Evolutionary conservation across 1,140 invertebrate genomes (phyloP), one percentile per base, ranked within the genome.

Genomic region (Drosophila nebulosa): DNA sequence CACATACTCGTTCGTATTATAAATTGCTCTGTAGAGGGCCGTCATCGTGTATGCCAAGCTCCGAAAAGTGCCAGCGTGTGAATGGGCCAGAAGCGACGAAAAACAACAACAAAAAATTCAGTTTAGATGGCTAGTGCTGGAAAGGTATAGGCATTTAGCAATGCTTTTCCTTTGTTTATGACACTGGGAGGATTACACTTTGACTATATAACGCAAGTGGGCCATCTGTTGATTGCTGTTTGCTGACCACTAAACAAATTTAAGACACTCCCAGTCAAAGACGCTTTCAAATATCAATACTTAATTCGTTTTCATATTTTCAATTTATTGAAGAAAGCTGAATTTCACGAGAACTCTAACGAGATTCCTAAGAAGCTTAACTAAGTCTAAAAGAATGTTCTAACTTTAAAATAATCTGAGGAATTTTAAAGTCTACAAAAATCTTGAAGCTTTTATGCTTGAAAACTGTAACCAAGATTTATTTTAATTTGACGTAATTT

Each of bases 1-100:
- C 67, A 74, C 73, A 78, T 78, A 78, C 16, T 46, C 39, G 7
- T 46, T 21, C 39, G 39, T 46, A 46, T 76, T 78, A 88, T 86
- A 86, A 86, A 88, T 86, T 88, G 74, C 78, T 76, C 81, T 67
- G 57, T 62, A 53, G 81, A 71, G 74, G 81, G 46, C 70, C 67
- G 42, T 85, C 39, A 21, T 14, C 39, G 16, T 46, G 39, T 46
- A 21, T 21, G 65, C 65, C 73, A 39, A 39, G 16, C 39, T 46
- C 16, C 39, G 39, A 46, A 9, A 86, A 86, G 81, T 85, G 81
- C 57, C 78, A 66, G 70, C 78, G 74, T 85, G 81, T 86, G 83
- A 85, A 85, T 81, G 74, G 81, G 70, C 78, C 66, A 69, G 74
- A 75, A 39, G 61, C 58, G 30, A 18, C 3, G n/a, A 56, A 32